A percentile compares a stretch with the other conserved stretches of the same genome.
Evolutionary conservation across 2,888 invertebrate genomes (phyloP).

Genomic region (Orgyia antiqua): DNA sequence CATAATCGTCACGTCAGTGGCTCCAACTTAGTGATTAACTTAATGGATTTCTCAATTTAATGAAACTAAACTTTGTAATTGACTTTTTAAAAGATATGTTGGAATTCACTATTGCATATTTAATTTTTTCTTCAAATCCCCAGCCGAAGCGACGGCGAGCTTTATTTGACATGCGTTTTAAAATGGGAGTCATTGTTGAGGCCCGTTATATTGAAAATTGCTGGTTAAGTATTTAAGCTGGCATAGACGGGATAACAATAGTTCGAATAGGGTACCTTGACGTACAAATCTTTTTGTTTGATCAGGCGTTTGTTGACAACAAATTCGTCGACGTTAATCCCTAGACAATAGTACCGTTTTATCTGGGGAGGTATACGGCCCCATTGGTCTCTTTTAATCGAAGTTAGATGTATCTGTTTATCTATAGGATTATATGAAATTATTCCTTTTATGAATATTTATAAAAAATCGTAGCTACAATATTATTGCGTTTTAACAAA

Average conservation of each 20-base stretch:
- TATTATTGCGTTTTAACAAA: no score
- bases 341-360: constrained; percentile 67
- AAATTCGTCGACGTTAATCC: constrained; percentile 76
- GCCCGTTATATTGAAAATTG: constrained; percentile 37
- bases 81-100: constrained; percentile 61
- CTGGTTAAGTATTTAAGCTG: constrained; percentile 51
- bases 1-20: constrained; percentile 67
- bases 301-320: constrained; percentile 74
- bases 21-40: constrained; percentile 64
- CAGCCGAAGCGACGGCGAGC: constrained; percentile 7
- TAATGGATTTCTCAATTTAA: constrained; percentile 73
- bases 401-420: constrained; percentile 59
- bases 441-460: constrained; percentile 37
- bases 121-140: constrained; percentile 26
- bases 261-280: constrained; percentile 52
- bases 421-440: constrained; percentile 50
- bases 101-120: constrained; percentile 48
- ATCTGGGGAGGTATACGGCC: constrained; percentile 47
- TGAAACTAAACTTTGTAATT: constrained; percentile 64
- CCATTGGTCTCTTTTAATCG: constrained; percentile 53
- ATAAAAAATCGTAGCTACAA: no score
- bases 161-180: constrained; percentile 28
- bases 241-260: constrained; percentile 49
- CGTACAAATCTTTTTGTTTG: constrained; percentile 70
- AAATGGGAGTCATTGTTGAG: constrained; percentile 27